Conservation (phyloP, 2,888 invertebrate genomes). For the Lamellibrachia satsuma region DNA sequence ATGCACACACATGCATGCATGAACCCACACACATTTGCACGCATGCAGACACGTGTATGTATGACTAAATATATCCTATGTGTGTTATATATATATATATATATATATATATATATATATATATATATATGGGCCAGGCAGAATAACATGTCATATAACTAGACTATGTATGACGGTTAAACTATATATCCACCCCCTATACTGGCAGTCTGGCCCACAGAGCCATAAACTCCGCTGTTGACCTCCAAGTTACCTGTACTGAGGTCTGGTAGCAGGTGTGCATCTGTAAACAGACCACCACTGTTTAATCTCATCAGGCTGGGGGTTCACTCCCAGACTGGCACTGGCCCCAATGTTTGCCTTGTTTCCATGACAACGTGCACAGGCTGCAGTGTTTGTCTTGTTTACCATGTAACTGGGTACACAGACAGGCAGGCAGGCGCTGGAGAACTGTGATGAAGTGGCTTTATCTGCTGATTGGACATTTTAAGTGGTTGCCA, state of each 20-base stretch:
- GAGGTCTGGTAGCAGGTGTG: constrained; percentile 12
- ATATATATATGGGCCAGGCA: constrained; percentile 14
- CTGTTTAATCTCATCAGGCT: not conserved
- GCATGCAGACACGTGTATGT: not conserved
- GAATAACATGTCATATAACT: constrained; percentile 22
- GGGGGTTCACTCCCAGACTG: not conserved
- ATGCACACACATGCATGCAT: not conserved
- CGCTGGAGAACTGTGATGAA: not conserved
- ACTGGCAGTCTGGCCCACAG: not conserved
- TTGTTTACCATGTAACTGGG: constrained; percentile 20
- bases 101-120: not conserved
- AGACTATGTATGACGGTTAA: not conserved
- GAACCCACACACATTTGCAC: not conserved
- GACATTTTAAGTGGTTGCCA: constrained; percentile 6
- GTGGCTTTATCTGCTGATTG: not conserved
- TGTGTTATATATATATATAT: not conserved
- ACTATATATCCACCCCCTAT: constrained; percentile 19
- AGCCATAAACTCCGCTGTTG: not conserved
- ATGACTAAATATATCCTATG: not conserved
- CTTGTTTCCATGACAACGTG: constrained; percentile 7
- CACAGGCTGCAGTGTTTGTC: constrained; percentile 14
- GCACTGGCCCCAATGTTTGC: constrained; percentile 22
- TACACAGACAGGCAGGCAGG: not conserved
- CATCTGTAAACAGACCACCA: constrained; percentile 17
- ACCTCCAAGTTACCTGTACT: constrained; percentile 22